Percentiles rank a stretch among this genome's conserved stretches.
Evolutionary conservation across 2,888 invertebrate genomes (phyloP).

Genomic region (Nymphalis urticae): DNA sequence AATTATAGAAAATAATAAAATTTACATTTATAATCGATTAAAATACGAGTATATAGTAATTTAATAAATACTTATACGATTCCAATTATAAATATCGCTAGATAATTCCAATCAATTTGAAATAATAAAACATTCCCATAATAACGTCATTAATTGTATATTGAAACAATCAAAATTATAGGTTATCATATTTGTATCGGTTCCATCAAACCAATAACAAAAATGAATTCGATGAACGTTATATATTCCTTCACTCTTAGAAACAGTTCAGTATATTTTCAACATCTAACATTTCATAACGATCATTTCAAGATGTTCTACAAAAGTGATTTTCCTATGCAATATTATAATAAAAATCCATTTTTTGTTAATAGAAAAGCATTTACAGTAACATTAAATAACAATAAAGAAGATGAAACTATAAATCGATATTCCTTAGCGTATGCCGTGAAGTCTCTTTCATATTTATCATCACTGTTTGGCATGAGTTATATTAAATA

Average conservation of each 20-base stretch:
- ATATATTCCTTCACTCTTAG: no score
- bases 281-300: not conserved
- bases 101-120: no score
- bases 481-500: conserved; percentile 52
- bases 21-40: no score
- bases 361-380: conserved; percentile 21
- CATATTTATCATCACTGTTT: conserved; percentile 50
- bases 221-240: not conserved
- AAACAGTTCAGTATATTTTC: not conserved
- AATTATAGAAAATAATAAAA: no score
- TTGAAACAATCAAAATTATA: no score
- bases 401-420: conserved; percentile 27
- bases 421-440: conserved; percentile 43
- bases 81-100: no score
- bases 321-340: conserved; percentile 38
- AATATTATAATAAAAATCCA: conserved; percentile 17
- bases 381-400: conserved; percentile 40
- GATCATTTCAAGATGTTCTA: conserved; percentile 35
- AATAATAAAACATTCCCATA: no score
- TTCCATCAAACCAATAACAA: not conserved
- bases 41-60: no score
- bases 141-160: no score
- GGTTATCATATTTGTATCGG: no score
- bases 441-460: conserved; percentile 53
- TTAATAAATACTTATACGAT: no score